These are phyloP conservation scores for Nymphalis polychloros DNA, from an alignment of 2,888 invertebrate genomes.

Conservation along the genomic window DNA sequence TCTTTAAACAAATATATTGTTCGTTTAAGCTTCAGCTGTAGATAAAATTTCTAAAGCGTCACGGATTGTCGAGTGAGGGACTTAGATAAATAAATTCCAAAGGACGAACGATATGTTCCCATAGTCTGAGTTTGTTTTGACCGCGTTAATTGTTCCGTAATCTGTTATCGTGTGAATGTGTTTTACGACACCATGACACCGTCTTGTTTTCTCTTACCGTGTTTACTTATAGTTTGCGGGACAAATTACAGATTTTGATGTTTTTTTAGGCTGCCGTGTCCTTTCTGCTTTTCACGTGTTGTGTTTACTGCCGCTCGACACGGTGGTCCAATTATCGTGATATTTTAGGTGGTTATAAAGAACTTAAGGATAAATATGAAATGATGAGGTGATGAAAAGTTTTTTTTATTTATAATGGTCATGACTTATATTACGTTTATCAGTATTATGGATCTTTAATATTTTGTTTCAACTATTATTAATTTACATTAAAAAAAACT, in stretches of 20 bases:
- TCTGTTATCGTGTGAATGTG: constrained; percentile 67
- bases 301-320: constrained; percentile 50
- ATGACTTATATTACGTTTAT: too few species aligned
- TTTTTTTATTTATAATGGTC: not conserved
- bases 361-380: constrained; percentile 5
- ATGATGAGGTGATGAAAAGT: constrained; percentile 6
- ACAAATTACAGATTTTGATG: constrained; percentile 51
- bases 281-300: constrained; percentile 45
- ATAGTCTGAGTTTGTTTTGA: constrained; percentile 59
- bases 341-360: constrained; percentile 28
- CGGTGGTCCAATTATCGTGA: constrained; percentile 52
- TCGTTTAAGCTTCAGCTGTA: constrained; percentile 30
- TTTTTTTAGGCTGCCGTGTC: constrained; percentile 69
- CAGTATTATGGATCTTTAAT: too few species aligned
- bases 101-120: constrained; percentile 51
- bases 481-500: constrained; percentile 7
- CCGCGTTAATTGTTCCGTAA: constrained; percentile 70
- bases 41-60: constrained; percentile 28
- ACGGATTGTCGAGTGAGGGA: constrained; percentile 31
- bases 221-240: constrained; percentile 48
- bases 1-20: constrained; percentile 43
- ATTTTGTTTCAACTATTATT: too few species aligned
- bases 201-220: constrained; percentile 42
- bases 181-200: constrained; percentile 47
- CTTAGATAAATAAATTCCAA: constrained; percentile 50